A percentile compares a stretch with the other conserved stretches of the same genome.
phyloP scores from a whole-genome alignment of 2,113 vertebrate genomes.

The Cavia porcellus region DNA sequence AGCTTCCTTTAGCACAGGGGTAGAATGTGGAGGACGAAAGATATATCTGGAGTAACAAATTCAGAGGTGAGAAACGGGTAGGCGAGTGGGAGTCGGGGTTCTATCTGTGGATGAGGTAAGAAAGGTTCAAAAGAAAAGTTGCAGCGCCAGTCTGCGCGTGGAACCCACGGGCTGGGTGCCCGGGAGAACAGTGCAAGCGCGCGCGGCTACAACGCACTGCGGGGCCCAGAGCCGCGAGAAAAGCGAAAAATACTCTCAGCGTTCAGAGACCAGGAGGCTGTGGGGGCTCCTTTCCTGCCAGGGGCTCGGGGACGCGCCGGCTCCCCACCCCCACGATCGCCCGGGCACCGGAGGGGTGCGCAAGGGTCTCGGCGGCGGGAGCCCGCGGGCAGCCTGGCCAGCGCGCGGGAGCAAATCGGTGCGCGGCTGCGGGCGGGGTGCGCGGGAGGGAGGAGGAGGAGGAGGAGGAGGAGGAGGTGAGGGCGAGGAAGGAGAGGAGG shows the following conservation, averaged over 20 bases:
- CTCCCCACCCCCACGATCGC: background rate
- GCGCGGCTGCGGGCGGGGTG: conserved; percentile 67
- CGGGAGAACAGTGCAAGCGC: conserved; percentile 69
- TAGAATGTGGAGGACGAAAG: conserved; percentile 44
- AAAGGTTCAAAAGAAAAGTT: conserved; percentile 69
- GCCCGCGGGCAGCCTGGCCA: background rate
- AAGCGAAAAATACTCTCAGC: conserved; percentile 45
- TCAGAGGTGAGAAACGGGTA: conserved; percentile 55
- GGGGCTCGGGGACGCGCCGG: background rate
- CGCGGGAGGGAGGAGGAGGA: conserved; percentile 58
- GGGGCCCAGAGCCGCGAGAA: conserved; percentile 54
- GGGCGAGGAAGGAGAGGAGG: conserved; percentile 18
- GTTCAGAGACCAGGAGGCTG: background rate
- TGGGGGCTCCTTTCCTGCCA: background rate
- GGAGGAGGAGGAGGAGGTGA: conserved; percentile 45
- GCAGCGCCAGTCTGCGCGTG: conserved; percentile 1
- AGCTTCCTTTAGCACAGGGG: conserved; percentile 42
- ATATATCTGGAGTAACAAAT: conserved; percentile 29
- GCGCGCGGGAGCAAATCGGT: conserved; percentile 55
- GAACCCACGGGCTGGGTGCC: conserved; percentile 33
- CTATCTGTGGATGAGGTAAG: background rate
- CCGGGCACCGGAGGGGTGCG: background rate
- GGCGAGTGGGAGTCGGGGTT: background rate
- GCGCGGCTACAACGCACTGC: conserved; percentile 77
- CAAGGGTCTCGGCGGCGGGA: background rate